Conservation (phyloP, 2,888 invertebrate genomes). For the Neoscelio sp. region DNA sequence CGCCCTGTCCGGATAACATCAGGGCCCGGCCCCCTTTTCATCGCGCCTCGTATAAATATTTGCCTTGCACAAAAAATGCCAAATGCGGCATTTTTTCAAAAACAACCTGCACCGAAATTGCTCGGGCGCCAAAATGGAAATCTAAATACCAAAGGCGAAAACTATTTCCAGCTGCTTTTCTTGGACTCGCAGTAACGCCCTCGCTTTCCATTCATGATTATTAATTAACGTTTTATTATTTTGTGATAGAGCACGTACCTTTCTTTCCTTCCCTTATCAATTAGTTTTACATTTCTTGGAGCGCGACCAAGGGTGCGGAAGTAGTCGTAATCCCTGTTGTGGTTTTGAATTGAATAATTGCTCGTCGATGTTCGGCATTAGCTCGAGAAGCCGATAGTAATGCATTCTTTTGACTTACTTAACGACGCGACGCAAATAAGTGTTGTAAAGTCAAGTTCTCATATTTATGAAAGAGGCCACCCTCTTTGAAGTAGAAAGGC, state of each 20-base stretch:
- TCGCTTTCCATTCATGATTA: no score
- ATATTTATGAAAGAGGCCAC: slow-evolving; percentile 52
- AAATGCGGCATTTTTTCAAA: slow-evolving; percentile 44
- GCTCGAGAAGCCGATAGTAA: slow-evolving; percentile 21
- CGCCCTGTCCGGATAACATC: slow-evolving; percentile 67
- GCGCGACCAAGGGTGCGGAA: no score
- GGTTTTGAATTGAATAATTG: slow-evolving; percentile 6
- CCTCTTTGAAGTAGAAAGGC: slow-evolving; percentile 52
- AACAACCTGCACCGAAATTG: neutral
- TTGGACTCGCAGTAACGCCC: no score
- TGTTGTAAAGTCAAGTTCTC: slow-evolving; percentile 50
- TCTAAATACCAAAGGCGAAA: no score
- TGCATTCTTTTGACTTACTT: slow-evolving; percentile 50
- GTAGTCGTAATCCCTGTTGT: no score
- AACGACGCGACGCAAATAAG: slow-evolving; percentile 43
- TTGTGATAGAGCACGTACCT: no score
- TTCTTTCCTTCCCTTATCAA: no score
- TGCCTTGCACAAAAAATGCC: slow-evolving; percentile 47
- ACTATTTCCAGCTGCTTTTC: no score
- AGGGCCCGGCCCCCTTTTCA: slow-evolving; percentile 69
- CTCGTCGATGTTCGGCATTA: slow-evolving; percentile 22
- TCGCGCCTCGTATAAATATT: slow-evolving; percentile 63
- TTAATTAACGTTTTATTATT: no score
- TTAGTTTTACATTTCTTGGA: no score
- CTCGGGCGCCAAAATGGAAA: no score